Percentiles rank a stretch among this genome's conserved stretches.
phyloP scores from a whole-genome alignment of 2,888 invertebrate genomes.

The Synanthedon formicaeformis region DNA sequence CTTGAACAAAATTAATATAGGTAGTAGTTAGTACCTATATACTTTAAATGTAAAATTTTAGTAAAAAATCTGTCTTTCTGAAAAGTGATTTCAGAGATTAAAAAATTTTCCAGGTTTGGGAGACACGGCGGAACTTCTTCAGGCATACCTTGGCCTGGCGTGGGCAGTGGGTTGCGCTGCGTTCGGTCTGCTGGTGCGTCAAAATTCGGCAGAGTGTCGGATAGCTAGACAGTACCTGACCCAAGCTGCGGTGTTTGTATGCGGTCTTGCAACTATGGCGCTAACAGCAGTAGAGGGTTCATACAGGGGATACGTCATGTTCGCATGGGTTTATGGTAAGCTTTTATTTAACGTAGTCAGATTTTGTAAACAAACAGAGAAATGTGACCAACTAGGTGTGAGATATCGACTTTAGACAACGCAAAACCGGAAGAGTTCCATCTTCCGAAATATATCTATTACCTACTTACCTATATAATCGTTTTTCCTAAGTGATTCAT shows the following conservation, averaged over 20 bases:
- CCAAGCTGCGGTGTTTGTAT: conserved; percentile 83
- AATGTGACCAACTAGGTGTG: too few relatives aligned
- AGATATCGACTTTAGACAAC: too few relatives aligned
- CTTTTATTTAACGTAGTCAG: not conserved
- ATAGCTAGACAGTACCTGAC: conserved; percentile 88
- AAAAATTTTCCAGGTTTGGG: conserved; percentile 45
- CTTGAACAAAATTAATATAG: too few relatives aligned
- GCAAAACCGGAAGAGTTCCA: too few relatives aligned
- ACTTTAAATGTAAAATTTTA: too few relatives aligned
- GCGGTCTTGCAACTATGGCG: conserved; percentile 81
- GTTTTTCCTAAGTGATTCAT: too few relatives aligned
- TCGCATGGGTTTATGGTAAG: conserved; percentile 83
- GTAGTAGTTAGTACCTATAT: too few relatives aligned
- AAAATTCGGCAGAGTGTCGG: conserved; percentile 85
- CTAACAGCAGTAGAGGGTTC: conserved; percentile 82
- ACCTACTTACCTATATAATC: too few relatives aligned
- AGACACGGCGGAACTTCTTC: conserved; percentile 74
- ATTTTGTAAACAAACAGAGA: too few relatives aligned
- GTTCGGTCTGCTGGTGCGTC: conserved; percentile 85
- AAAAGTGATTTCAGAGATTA: too few relatives aligned
- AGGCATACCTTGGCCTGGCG: conserved; percentile 83
- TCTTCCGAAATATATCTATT: too few relatives aligned
- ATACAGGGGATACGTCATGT: conserved; percentile 82
- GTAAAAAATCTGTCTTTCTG: too few relatives aligned
- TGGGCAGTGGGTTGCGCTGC: conserved; percentile 86